Percentiles rank a stretch among this genome's conserved stretches.
These are phyloP conservation scores for Turdus rufiventris DNA, from an alignment of 2,113 vertebrate genomes.

Conservation along the genomic window DNA sequence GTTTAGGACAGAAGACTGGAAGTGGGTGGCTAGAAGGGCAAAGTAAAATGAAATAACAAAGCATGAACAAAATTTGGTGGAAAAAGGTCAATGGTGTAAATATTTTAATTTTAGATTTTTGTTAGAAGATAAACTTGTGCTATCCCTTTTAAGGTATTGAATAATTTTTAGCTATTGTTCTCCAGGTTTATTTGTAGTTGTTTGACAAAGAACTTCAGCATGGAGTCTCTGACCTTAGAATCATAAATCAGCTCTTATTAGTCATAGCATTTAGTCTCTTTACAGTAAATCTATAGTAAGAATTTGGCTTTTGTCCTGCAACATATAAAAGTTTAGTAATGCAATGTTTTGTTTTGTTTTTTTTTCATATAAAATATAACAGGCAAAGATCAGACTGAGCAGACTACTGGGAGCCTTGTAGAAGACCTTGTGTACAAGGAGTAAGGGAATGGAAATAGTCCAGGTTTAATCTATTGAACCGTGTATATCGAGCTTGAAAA, in stretches of 20 bases:
- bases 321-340: neutral
- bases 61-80: fast-evolving
- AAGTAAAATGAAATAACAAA: neutral
- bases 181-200: neutral
- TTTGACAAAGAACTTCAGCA: neutral
- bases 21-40: neutral
- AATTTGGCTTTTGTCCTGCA: neutral
- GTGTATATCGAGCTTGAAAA: neutral
- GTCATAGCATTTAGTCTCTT: neutral
- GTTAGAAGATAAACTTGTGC: neutral
- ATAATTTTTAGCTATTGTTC: neutral
- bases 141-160: neutral
- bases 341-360: neutral
- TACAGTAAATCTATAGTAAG: neutral
- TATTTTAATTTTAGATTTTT: neutral
- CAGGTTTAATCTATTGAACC: neutral
- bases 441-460: neutral
- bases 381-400: neutral
- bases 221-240: neutral
- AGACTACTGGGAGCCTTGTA: neutral
- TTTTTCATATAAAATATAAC: neutral
- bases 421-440: neutral
- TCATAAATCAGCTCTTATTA: neutral
- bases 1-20: neutral
- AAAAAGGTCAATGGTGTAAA: neutral